Evolutionary conservation across 1,140 invertebrate genomes (phyloP).

Genomic region (Zaprionus inermis): DNA sequence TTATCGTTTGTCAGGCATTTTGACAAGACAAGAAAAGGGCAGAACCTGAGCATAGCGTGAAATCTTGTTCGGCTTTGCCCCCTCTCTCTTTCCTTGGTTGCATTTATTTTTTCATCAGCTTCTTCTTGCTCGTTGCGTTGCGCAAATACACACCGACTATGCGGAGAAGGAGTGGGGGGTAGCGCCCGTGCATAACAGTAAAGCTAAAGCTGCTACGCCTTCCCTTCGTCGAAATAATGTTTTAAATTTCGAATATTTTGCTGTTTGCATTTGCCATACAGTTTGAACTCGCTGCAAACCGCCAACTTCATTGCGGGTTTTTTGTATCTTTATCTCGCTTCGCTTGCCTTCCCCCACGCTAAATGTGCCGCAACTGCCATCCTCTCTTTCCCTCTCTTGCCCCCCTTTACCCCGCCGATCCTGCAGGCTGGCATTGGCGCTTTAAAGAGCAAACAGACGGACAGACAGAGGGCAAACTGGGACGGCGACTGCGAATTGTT

Average conservation of each 20-base stretch:
- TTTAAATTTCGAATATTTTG: constrained; percentile 71
- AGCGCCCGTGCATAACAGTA: constrained; percentile 46
- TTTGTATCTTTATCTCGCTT: constrained; percentile 68
- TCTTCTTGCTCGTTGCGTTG: constrained; percentile 39
- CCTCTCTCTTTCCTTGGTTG: not conserved
- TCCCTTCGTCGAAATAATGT: constrained; percentile 47
- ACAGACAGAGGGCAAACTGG: not conserved
- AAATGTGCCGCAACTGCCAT: constrained; percentile 1
- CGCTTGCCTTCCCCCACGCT: not conserved
- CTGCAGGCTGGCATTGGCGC: constrained; percentile 65
- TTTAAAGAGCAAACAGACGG: constrained; percentile 68
- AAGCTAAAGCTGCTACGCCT: constrained; percentile 51
- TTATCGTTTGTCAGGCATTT: constrained; percentile 73
- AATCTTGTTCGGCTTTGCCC: constrained; percentile 43
- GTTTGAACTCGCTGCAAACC: constrained; percentile 67
- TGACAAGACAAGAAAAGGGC: constrained; percentile 80
- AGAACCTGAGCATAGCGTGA: constrained; percentile 46
- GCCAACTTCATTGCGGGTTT: constrained; percentile 66
- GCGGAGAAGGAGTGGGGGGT: not conserved
- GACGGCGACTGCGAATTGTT: constrained; percentile 56
- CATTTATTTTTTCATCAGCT: constrained; percentile 8
- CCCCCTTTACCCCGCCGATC: not conserved
- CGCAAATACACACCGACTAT: constrained; percentile 55
- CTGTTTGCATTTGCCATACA: constrained; percentile 77
- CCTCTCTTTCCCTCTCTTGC: not conserved